Percentiles rank a stretch among this genome's conserved stretches.
Conservation (phyloP, 2,888 invertebrate species). For the Noctua fimbriata region DNA sequence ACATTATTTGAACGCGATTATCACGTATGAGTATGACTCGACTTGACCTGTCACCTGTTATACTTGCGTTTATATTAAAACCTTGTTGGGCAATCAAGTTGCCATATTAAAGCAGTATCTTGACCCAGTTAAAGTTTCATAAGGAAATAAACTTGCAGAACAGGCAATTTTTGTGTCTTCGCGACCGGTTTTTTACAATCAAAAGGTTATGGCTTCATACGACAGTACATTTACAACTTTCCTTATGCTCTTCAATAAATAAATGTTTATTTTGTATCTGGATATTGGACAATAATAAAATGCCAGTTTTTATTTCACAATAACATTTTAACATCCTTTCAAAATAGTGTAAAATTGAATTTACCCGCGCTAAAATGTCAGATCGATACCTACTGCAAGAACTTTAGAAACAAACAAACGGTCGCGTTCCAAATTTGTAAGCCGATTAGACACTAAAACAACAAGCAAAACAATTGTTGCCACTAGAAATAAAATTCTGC, state of each 20-base stretch:
- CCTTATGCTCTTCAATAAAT: conserved; percentile 24
- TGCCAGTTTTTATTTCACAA: conserved; percentile 16
- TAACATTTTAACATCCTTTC: conserved; percentile 14
- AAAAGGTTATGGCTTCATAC: conserved; percentile 49
- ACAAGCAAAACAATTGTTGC: conserved; percentile 49
- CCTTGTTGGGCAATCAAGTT: conserved; percentile 53
- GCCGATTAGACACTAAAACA: conserved; percentile 60
- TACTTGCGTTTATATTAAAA: conserved; percentile 31
- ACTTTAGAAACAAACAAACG: conserved; percentile 50
- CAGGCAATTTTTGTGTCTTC: conserved; percentile 48
- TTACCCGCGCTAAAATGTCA: conserved; percentile 29
- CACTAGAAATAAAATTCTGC: conserved; percentile 46
- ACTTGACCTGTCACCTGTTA: conserved; percentile 63
- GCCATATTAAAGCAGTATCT: conserved; percentile 46
- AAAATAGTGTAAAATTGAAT: conserved; percentile 41
- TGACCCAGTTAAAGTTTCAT: conserved; percentile 61
- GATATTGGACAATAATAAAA: conserved; percentile 6
- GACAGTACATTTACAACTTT: conserved; percentile 22
- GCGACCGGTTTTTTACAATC: conserved; percentile 43
- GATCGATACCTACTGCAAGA: conserved; percentile 34
- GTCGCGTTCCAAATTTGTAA: conserved; percentile 48
- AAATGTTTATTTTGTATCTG: conserved; percentile 11
- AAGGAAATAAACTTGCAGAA: conserved; percentile 52
- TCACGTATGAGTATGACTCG: conserved; percentile 52
- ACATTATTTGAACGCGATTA: conserved; percentile 44